Evolutionary conservation across 1,140 invertebrate species (phyloP), one percentile per base, ranked within the genome.

Genomic region (Sarcophaga peregrina): DNA sequence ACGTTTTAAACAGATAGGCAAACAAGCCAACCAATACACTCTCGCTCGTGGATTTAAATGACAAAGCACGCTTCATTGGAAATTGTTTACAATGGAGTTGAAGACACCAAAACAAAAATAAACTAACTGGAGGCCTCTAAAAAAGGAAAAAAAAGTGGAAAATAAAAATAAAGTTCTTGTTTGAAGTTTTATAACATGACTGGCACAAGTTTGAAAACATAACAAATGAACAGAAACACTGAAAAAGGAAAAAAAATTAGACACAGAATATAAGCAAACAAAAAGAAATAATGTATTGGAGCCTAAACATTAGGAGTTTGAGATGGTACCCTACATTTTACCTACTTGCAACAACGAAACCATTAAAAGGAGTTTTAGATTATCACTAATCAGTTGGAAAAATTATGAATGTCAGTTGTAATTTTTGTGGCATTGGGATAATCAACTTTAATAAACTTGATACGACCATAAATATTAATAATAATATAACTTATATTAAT

Each of bases 51-150:
- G 46, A 10, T 15, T 76, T 48, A 76, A 76, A 76, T 76, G 74
- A 76, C 74, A 76, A 76, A 76, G 74, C 74, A 76, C 74, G 74
- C 74, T 76, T 76, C 74, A 76, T 76, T 76, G 74, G 74, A 76
- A 76, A 76, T 76, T 76, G 74, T 76, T 76, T 76, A 76, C 74
- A 76, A 76, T 76, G 74, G 46, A 46, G 62, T 25, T 68, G 62
- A 68, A 68, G 62, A 68, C 62, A 68, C 54, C n/a, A 58, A 58
- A 58, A n/a, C 25, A 37, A 58, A 58, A 58, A 58, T 58, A 15
- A 17, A 68, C 17, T 20, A 7, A 37, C 25, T 37, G 25, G 25
- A 37, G 25, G 25, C 25, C 25, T 37, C 4, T 1, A 25, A 68
- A 20, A 68, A 68, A 68, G 6, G 2, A 68, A 68, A 20, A 68